A percentile compares a stretch with the other conserved stretches of the same genome.
Conservation (phyloP, 2,797 vertebrate species). For the Falco novaeseelandiae region DNA sequence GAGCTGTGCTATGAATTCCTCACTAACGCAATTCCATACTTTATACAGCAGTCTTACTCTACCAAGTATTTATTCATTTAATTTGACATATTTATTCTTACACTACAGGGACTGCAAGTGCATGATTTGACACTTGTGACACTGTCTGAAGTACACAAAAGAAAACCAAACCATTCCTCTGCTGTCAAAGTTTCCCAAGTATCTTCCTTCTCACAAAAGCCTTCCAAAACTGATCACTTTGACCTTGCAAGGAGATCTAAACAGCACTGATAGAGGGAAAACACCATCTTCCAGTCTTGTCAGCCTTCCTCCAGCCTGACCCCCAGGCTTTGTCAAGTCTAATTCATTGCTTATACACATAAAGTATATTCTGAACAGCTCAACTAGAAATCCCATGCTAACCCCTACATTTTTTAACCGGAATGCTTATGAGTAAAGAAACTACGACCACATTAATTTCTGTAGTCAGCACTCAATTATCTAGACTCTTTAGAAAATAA, state of each 20-base stretch:
- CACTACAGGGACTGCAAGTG: background rate
- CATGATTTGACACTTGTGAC: background rate
- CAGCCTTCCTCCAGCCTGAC: background rate
- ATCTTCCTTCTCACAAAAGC: background rate
- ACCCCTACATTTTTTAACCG: background rate
- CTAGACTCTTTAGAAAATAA: background rate
- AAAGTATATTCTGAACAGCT: background rate
- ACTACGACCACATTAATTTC: background rate
- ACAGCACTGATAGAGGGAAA: background rate
- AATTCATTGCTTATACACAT: background rate
- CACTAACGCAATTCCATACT: background rate
- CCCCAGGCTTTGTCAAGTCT: background rate
- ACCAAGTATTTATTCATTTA: background rate
- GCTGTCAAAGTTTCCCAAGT: background rate
- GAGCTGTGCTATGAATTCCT: background rate
- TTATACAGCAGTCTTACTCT: accelerated
- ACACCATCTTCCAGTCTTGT: background rate
- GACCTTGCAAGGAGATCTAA: background rate
- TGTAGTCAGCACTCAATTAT: background rate
- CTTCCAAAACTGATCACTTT: background rate
- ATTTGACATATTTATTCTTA: background rate
- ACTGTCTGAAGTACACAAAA: background rate
- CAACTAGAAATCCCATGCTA: background rate
- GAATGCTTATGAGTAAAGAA: background rate
- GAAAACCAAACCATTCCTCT: background rate